Base-by-base conservation (phyloP, 1,140 invertebrate species). In the Solen grandis region DNA sequence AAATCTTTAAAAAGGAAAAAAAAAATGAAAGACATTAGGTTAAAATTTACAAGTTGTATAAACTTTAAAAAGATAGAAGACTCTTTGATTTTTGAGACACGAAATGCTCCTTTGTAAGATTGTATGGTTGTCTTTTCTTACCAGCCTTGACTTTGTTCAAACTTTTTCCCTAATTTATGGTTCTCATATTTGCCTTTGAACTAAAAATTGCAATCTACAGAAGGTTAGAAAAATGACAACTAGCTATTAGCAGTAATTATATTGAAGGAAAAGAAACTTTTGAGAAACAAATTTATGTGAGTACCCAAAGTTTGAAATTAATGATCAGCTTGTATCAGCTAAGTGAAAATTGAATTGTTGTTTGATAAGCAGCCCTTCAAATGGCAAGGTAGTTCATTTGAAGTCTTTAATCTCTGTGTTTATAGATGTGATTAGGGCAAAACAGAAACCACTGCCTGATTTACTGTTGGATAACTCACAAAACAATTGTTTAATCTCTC, bases 331-430 rank as follows among this genome's bases (percentile, higher is more conserved):
- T 36, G 31, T 73, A 31, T 35, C 50, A 25, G 57, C 22, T 57
- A 22, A 25, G 73, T 52, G 60, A 62, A 76, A 63, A 63, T 54
- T 76, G 73, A 31, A 31, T 31, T 36, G n/a, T 33, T 62, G 27
- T 76, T 50, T 25, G 60, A 65, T 65, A 54, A 63, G 63, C 46
- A 25, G 59, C 19, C 29, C 41, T 63, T 52, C 33, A 76, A 65
- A 76, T 14, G 57, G 33, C 33, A 52, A 38, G n/a, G 59, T 65
- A 62, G 50, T 65, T 36, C 33, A 41, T 19, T 16, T 52, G 14
- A 52, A 65, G 59, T 46, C 73, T 76, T 76, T 76, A 76, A 76
- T 76, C 57, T 76, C 35, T 38, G 1, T 16, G 4, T 33, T 31
- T 50, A 54, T 52, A 31, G 35, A 35, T 29, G 33, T 70, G 66